A percentile compares a stretch with the other conserved stretches of the same genome.
phyloP scores from a whole-genome alignment of 2,113 vertebrate species.

The Myodes glareolus region DNA sequence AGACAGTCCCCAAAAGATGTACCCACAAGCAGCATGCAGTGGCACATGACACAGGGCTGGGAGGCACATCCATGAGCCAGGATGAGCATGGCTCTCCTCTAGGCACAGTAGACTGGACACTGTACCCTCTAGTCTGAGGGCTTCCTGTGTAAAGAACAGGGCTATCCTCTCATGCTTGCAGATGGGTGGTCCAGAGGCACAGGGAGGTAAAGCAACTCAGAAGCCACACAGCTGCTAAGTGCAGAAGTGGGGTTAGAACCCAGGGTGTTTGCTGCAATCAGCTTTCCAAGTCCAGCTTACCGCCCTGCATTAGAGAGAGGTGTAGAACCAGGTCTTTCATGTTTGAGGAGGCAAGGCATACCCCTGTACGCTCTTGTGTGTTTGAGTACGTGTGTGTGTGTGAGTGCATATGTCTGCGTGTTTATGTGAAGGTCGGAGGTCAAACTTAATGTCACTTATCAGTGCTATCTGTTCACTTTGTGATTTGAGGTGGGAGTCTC shows the following conservation, averaged over 20 bases:
- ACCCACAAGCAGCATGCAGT: fast-evolving
- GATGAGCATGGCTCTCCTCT: fast-evolving
- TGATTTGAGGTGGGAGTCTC: background rate
- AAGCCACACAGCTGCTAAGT: background rate
- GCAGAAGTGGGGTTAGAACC: no score
- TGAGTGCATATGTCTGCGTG: background rate
- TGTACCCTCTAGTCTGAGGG: fast-evolving
- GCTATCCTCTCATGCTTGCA: background rate
- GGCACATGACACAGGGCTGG: fast-evolving
- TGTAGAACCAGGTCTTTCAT: background rate
- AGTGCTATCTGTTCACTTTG: background rate
- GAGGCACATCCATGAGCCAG: background rate
- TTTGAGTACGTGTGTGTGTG: background rate
- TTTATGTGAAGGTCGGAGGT: background rate
- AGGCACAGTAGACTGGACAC: background rate
- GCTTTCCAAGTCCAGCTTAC: background rate
- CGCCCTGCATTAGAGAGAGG: no score
- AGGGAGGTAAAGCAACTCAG: background rate
- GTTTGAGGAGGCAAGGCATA: background rate
- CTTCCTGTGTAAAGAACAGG: background rate
- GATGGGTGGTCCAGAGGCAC: background rate
- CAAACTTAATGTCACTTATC: background rate
- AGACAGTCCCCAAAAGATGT: background rate
- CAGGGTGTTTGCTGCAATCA: fast-evolving
- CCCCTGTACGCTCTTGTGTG: background rate